Evolutionary conservation across 2,797 vertebrate species (phyloP), one percentile per base, ranked within the genome.

Genomic region (Adrianichthys oophorus): DNA sequence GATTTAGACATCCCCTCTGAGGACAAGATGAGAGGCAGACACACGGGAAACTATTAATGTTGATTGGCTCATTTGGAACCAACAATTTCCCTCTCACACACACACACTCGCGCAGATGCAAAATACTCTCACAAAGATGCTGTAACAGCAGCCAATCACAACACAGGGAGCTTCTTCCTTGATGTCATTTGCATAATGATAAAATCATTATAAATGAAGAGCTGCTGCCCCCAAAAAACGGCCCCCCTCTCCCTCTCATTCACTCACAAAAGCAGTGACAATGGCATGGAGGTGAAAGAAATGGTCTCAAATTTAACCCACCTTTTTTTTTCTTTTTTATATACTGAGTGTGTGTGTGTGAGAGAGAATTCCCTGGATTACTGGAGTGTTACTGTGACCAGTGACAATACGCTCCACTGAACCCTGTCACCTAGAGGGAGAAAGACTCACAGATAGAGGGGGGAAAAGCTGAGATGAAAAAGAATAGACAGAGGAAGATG

Each of bases 141-240:
- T 52, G 32, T 18, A 65, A 59, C 54, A 71, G 49, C 43, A 76
- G 76, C 70, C 72, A 80, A 76, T 82, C 74, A 67, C 56, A 67
- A 70, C 14, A 62, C 65, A 80, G 60, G 52, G 67, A 58, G 48
- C 61, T 66, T 58, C 60, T 72, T 60, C 78, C 53, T 59, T 81
- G 62, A 85, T 81, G 48, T 59, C 10, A 74, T 78, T 76, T 77
- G 65, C 74, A 82, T 79, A 68, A 78, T 73, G 69, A 72, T 70
- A 70, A 70, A 74, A 68, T 69, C 74, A 71, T 62, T 62, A 57
- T 67, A 54, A 73, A 54, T 74, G 78, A 72, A 67, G 43, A 70
- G 74, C 53, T 56, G 44, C 53, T 49, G 62, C 17, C 32, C 50
- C 54, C 56, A 55, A 68, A 26, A 16, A 63, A 44, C 50, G 50